phyloP scores from a whole-genome alignment of 2,888 invertebrate genomes.

The Drymonia ruficornis region DNA sequence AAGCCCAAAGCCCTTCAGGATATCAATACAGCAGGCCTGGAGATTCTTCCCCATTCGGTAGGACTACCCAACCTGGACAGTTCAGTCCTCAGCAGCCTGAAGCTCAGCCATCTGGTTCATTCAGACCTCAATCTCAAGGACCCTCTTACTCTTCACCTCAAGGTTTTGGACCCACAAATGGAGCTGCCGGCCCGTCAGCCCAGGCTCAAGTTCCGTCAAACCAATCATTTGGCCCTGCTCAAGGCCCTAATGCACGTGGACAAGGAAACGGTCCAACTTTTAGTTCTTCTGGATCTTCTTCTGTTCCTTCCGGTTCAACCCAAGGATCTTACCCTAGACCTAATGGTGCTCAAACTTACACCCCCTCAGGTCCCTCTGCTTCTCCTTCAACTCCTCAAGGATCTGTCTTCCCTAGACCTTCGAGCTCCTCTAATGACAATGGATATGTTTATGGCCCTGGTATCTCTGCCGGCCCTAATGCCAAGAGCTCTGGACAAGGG shows the following conservation, averaged over 20 bases:
- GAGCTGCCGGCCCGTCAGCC: slow-evolving; percentile 12
- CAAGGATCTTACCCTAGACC: slow-evolving; percentile 27
- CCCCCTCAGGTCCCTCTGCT: slow-evolving; percentile 10
- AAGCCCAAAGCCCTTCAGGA: slow-evolving; percentile 39
- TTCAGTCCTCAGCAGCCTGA: neutral
- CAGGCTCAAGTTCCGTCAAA: slow-evolving; percentile 7
- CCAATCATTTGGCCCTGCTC: neutral
- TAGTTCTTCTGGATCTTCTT: slow-evolving; percentile 17
- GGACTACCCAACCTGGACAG: slow-evolving; percentile 20
- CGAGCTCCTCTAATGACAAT: neutral
- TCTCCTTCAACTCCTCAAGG: neutral
- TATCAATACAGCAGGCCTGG: slow-evolving; percentile 49
- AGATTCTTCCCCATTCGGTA: slow-evolving; percentile 18
- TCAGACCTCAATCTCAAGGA: slow-evolving; percentile 1
- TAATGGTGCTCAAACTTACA: slow-evolving; percentile 22
- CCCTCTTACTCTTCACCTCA: slow-evolving; percentile 7
- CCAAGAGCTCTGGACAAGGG: neutral
- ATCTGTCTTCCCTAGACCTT: neutral
- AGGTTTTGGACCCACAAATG: neutral
- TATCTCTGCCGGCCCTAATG: neutral
- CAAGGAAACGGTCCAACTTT: slow-evolving; percentile 5
- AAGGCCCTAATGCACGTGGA: neutral
- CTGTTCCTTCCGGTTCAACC: slow-evolving; percentile 18
- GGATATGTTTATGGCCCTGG: slow-evolving; percentile 5
- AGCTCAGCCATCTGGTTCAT: neutral